Percentiles rank a stretch among this genome's conserved stretches.
These are phyloP conservation scores for Trogon surrucura DNA, from an alignment of 2,113 vertebrate genomes.

Conservation along the genomic window DNA sequence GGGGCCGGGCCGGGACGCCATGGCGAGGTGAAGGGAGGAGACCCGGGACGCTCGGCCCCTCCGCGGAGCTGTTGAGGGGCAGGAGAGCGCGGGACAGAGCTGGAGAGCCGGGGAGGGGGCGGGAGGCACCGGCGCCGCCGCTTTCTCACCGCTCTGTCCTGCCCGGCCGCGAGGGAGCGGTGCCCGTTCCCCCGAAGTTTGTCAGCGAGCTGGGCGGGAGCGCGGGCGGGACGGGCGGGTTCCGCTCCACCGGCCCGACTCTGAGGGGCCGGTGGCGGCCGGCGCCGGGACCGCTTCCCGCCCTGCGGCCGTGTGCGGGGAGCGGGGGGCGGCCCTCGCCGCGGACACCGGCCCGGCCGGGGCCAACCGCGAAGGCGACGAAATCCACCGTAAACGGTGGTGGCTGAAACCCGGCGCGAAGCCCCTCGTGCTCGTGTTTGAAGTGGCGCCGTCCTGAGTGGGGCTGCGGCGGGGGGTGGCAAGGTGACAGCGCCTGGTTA, in stretches of 20 bases:
- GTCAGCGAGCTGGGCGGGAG: background rate
- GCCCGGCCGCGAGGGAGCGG: background rate
- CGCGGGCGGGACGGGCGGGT: background rate
- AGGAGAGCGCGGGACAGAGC: background rate
- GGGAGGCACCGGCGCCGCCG: background rate
- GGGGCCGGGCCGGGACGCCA: conserved; percentile 1
- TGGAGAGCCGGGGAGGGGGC: background rate
- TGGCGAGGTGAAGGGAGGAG: background rate
- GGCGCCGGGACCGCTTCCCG: background rate
- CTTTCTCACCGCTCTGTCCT: background rate
- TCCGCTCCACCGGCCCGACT: background rate
- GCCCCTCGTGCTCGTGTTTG: accelerated
- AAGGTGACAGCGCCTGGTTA: background rate
- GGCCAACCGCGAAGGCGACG: background rate
- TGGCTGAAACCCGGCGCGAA: background rate
- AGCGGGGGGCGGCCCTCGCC: too few species aligned
- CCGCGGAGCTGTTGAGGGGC: background rate
- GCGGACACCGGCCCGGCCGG: background rate
- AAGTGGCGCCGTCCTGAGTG: accelerated
- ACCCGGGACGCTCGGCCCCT: background rate
- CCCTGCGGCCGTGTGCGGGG: background rate
- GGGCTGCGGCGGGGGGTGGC: background rate
- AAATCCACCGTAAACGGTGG: too few species aligned
- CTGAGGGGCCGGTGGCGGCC: background rate
- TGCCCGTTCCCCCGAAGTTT: conserved; percentile 40